Evolutionary conservation across 2,797 vertebrate species (phyloP).

Genomic region (Fratercula arctica): DNA sequence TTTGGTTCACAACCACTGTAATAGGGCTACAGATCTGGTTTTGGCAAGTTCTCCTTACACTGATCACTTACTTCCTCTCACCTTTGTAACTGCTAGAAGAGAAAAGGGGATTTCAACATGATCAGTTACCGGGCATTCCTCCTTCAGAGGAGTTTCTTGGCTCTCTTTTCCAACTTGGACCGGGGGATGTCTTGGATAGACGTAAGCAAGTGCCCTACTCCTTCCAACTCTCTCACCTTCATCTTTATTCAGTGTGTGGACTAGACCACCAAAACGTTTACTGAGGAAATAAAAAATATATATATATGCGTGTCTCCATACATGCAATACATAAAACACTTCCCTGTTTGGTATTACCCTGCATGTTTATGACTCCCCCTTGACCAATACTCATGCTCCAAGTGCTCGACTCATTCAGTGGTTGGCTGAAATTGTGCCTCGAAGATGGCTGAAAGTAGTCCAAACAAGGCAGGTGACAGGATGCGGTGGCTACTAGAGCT

Average conservation of each 20-base stretch:
- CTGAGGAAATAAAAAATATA: background rate
- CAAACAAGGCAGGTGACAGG: background rate
- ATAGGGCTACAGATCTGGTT: background rate
- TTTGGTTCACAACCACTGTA: background rate
- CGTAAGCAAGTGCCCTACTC: background rate
- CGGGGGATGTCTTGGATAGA: background rate
- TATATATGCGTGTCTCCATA: background rate
- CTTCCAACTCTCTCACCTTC: background rate
- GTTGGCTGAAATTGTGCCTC: background rate
- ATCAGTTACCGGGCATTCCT: background rate
- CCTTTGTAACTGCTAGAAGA: background rate
- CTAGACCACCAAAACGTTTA: background rate
- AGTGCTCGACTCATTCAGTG: background rate
- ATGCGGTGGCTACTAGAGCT: background rate
- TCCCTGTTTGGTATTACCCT: background rate
- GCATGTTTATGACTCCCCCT: background rate
- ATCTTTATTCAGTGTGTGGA: background rate
- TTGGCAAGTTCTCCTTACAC: background rate
- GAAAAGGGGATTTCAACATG: background rate
- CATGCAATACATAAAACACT: background rate
- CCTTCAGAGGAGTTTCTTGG: background rate
- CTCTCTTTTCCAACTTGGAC: background rate
- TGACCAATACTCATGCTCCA: background rate
- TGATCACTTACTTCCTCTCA: background rate
- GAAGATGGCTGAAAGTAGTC: background rate